Evolutionary conservation across 2,888 invertebrate species (phyloP).

Genomic region (Limulus polyphemus): DNA sequence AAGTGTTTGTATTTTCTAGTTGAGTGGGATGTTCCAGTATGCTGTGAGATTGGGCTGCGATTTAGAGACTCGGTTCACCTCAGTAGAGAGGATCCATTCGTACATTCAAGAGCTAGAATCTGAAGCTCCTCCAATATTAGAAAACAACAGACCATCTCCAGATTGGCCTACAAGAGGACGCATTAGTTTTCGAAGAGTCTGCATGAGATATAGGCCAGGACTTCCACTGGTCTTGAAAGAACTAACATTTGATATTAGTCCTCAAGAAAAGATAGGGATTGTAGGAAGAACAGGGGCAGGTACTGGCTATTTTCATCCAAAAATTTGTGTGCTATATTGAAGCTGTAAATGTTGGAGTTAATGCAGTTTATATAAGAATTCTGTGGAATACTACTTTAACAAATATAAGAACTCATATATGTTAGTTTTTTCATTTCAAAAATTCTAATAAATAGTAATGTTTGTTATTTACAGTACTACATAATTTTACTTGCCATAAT

Average conservation of each 20-base stretch:
- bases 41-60: slow-evolving; percentile 42
- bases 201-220: slow-evolving; percentile 40
- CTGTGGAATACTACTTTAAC: too few species aligned
- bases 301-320: slow-evolving; percentile 24
- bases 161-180: slow-evolving; percentile 44
- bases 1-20: slow-evolving; percentile 34
- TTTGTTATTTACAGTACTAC: too few species aligned
- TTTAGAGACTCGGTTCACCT: slow-evolving; percentile 41
- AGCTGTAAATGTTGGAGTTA: neutral
- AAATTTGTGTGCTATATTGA: neutral
- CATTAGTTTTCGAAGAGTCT: slow-evolving; percentile 43
- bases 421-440: too few species aligned
- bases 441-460: too few species aligned
- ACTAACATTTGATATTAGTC: slow-evolving; percentile 43
- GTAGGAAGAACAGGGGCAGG: slow-evolving; percentile 46
- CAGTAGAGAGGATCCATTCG: slow-evolving; percentile 40
- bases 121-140: slow-evolving; percentile 33
- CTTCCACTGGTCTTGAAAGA: slow-evolving; percentile 43
- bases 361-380: too few species aligned
- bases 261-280: slow-evolving; percentile 48
- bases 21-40: slow-evolving; percentile 47
- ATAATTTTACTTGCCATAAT: too few species aligned
- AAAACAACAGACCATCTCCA: slow-evolving; percentile 32
- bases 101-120: slow-evolving; percentile 32
- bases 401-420: too few species aligned